These are phyloP conservation scores for human (Homo sapiens) DNA, from an alignment of 2,113 vertebrate genomes.

Conservation along the genomic window GRCh38 chr1:166884501-166885000, in stretches of 20 bases:
- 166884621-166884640: neutral
- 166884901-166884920: rapidly evolving
- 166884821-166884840: neutral
- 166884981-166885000: neutral
- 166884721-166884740: neutral
- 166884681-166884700: neutral
- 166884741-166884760: neutral
- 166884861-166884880: neutral
- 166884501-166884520: neutral
- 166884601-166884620: neutral
- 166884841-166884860: neutral
- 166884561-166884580: rapidly evolving
- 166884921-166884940: neutral
- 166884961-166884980: neutral
- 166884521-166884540: rapidly evolving
- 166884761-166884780: neutral
- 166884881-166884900: rapidly evolving
- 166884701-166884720: neutral
- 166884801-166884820: neutral
- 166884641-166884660: neutral
- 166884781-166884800: neutral
- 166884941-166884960: neutral
- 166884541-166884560: too few relatives aligned
- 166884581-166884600: rapidly evolving
- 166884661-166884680: neutral